Evolutionary conservation across 2,888 invertebrate species (phyloP), one percentile per base, ranked within the genome.

Genomic region (Odontocerum albicorne): DNA sequence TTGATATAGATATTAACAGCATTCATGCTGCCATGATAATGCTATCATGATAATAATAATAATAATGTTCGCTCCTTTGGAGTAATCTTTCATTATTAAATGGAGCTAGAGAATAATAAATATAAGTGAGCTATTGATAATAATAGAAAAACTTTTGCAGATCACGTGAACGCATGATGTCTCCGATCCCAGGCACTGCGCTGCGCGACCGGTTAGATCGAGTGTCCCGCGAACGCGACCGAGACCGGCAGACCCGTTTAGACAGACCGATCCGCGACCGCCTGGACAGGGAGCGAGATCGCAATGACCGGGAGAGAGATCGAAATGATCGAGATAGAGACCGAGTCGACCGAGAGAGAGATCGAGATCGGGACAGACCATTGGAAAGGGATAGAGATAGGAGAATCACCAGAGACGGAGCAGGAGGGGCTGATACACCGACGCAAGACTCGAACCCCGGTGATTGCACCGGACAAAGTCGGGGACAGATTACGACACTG

Each of bases 381-480:
- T n/a, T 40, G 10, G 40, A 40, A 2, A 40, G 72, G 8, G 73
- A 71, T 22, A 68, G 74, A 20, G 40, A 40, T 10, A 39, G 40
- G 20, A 22, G 43, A 22, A 19, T 17, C 20, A 20, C 16, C 40
- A 64, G 62, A 12, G 75, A 71, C 8, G 66, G 73, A 1, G 74
- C 72, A 0, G 69, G 70, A 3, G 72, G 70, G 0, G 69, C 71
- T n/a, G 80, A 73, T 6, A 80, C 82, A 1, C 81, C 82, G 0
- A 79, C 80, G 0, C 81, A 79, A 64, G 82, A 82, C 63, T 78
- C 79, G 43, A 80, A 79, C 67, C 81, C 80, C 62, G 79, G 79
- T 4, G 81, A 82, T 62, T 74, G 77, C 53, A 80, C 46, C 49
- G 75, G 78, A 60, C 79, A 79, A 62, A 77, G 76, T 59, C 76